Percentiles rank a stretch among this genome's conserved stretches.
phyloP scores from a whole-genome alignment of 1,140 invertebrate genomes.

The Drosophila parvula region DNA sequence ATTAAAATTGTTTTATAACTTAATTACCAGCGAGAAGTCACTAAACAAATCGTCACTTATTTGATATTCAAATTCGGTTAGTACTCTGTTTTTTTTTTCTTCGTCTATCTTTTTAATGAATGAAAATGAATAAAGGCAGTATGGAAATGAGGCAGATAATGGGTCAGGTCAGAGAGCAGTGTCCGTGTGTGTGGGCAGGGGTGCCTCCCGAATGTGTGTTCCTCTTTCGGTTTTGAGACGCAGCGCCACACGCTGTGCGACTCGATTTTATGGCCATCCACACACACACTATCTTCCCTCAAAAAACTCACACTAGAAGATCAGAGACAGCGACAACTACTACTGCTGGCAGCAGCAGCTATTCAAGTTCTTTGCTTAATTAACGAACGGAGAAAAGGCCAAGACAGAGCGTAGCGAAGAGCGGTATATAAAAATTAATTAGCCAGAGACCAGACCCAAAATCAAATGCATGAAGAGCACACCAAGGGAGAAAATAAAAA shows the following conservation, averaged over 20 bases:
- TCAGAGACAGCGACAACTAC: slow-evolving; percentile 18
- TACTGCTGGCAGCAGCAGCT: slow-evolving; percentile 33
- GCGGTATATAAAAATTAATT: slow-evolving; percentile 78
- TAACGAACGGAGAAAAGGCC: slow-evolving; percentile 63
- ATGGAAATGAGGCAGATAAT: slow-evolving; percentile 54
- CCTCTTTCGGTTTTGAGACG: neutral
- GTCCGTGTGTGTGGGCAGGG: slow-evolving; percentile 48
- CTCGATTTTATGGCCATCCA: slow-evolving; percentile 51
- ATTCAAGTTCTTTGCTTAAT: slow-evolving; percentile 77
- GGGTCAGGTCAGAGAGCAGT: slow-evolving; percentile 18
- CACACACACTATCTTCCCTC: neutral
- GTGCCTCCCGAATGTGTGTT: neutral
- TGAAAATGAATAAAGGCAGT: slow-evolving; percentile 39
- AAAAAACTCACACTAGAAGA: slow-evolving; percentile 16
- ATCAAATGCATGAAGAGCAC: slow-evolving; percentile 50
- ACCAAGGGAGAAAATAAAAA: too few relatives aligned
- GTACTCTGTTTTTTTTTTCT: neutral
- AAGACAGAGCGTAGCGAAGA: slow-evolving; percentile 61
- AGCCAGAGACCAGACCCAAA: slow-evolving; percentile 44
- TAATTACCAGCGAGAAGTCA: slow-evolving; percentile 50
- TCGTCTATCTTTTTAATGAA: slow-evolving; percentile 58
- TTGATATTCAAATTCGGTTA: slow-evolving; percentile 66
- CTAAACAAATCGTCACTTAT: slow-evolving; percentile 76
- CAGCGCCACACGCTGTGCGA: slow-evolving; percentile 70
- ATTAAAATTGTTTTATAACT: slow-evolving; percentile 81